Conservation (phyloP, 2,113 vertebrate genomes). For the Rhineura floridana region DNA sequence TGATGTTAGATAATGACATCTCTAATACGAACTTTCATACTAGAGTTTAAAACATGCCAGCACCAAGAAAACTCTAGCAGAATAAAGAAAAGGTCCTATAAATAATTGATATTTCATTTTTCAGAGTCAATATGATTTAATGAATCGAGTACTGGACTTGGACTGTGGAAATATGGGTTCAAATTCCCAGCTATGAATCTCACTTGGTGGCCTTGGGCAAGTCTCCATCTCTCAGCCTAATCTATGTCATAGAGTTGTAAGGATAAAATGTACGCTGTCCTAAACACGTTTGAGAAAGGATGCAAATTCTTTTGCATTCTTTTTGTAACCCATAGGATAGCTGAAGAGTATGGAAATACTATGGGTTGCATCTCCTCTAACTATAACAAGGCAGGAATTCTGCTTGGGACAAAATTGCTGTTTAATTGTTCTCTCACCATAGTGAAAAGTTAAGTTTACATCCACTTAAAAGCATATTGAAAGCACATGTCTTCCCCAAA, state of each 20-base stretch:
- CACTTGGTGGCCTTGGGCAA: not conserved
- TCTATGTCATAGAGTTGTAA: not conserved
- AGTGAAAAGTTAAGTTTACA: not conserved
- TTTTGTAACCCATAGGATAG: constrained; percentile 12
- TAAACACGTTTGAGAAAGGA: not conserved
- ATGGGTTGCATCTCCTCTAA: constrained; percentile 12
- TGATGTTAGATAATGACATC: constrained; percentile 34
- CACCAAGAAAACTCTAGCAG: constrained; percentile 12
- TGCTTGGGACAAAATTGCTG: not conserved
- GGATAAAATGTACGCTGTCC: not conserved
- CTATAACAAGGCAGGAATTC: constrained; percentile 14
- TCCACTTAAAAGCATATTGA: too few relatives aligned
- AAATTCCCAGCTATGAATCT: not conserved
- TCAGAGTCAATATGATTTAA: not conserved
- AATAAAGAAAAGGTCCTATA: constrained; percentile 10
- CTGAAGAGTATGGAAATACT: rapidly evolving
- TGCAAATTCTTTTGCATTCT: not conserved
- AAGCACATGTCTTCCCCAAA: too few relatives aligned
- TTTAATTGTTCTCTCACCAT: constrained; percentile 2
- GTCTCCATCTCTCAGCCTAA: not conserved
- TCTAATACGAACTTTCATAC: constrained; percentile 42
- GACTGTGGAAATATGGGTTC: not conserved
- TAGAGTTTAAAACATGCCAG: constrained; percentile 30
- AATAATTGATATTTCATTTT: not conserved
- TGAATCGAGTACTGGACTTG: not conserved